These are phyloP conservation scores for Scaptodrosophila lebanonensis DNA, from an alignment of 1,140 invertebrate species.

Conservation along the genomic window DNA sequence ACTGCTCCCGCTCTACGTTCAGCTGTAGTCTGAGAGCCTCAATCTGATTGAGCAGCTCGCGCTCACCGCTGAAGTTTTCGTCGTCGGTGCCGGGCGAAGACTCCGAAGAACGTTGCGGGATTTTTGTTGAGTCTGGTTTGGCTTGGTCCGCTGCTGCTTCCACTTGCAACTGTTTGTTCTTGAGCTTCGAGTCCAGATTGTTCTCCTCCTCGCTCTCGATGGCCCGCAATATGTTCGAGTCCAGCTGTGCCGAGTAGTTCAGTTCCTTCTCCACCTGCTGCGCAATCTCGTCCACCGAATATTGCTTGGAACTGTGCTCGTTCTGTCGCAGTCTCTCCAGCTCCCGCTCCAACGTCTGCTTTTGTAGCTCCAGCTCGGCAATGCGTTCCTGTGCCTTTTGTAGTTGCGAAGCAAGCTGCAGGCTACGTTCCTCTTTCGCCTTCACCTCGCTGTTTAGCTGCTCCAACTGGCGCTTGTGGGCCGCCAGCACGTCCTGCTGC, in stretches of 20 bases:
- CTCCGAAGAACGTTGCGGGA: slow-evolving; percentile 14
- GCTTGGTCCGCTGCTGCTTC: slow-evolving; percentile 58
- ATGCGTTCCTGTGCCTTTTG: slow-evolving; percentile 32
- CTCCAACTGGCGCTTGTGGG: slow-evolving; percentile 53
- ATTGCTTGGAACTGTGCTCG: slow-evolving; percentile 63
- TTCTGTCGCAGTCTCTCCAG: slow-evolving; percentile 55
- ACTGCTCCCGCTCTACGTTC: slow-evolving; percentile 77
- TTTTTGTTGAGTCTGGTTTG: no score
- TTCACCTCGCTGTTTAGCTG: slow-evolving; percentile 51
- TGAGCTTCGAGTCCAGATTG: slow-evolving; percentile 77
- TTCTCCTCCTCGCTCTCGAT: slow-evolving; percentile 78
- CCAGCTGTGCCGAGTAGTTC: slow-evolving; percentile 80
- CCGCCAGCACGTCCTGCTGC: slow-evolving; percentile 32
- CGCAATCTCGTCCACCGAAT: slow-evolving; percentile 80
- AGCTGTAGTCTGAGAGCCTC: slow-evolving; percentile 77
- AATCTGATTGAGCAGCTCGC: slow-evolving; percentile 66
- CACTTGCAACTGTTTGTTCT: slow-evolving; percentile 71
- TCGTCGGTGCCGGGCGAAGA: slow-evolving; percentile 62
- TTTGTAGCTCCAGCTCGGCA: slow-evolving; percentile 38
- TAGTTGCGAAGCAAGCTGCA: slow-evolving; percentile 29
- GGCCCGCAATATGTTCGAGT: slow-evolving; percentile 80
- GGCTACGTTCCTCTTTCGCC: slow-evolving; percentile 41
- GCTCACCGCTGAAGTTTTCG: slow-evolving; percentile 68
- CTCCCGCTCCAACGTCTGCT: slow-evolving; percentile 47
- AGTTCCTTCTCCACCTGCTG: slow-evolving; percentile 80